These are phyloP conservation scores for Pyrocoelia pectoralis DNA, from an alignment of 2,888 invertebrate genomes.

Conservation along the genomic window DNA sequence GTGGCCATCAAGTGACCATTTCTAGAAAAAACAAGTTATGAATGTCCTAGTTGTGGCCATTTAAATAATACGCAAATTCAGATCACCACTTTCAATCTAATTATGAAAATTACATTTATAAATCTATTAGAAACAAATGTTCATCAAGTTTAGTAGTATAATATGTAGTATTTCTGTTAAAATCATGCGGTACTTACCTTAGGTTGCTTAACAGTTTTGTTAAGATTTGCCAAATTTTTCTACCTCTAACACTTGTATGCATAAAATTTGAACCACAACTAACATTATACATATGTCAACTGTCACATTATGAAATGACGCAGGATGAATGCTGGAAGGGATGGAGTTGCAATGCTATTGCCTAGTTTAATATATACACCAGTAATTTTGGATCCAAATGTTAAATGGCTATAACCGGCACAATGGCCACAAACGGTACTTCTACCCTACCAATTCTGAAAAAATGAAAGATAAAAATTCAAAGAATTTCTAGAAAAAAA, in stretches of 20 bases:
- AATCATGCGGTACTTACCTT: background rate
- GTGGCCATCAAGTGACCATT: background rate
- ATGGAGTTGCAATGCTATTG: background rate
- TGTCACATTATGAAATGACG: background rate
- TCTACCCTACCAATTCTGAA: background rate
- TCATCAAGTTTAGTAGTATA: background rate
- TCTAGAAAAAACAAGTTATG: background rate
- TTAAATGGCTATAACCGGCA: background rate
- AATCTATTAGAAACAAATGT: background rate
- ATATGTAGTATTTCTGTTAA: background rate
- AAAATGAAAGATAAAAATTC: no score
- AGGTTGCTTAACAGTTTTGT: background rate
- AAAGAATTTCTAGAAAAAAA: no score
- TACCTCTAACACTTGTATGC: background rate
- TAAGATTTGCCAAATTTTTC: background rate
- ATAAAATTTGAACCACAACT: no score
- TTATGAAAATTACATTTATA: background rate
- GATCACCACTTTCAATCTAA: background rate
- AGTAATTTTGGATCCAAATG: background rate
- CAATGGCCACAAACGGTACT: background rate
- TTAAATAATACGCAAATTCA: background rate
- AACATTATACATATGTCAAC: background rate
- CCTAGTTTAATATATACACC: background rate
- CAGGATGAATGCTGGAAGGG: background rate
- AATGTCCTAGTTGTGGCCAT: background rate